Conservation (phyloP, 1,140 invertebrate genomes). For the Andricus grossulariae region DNA sequence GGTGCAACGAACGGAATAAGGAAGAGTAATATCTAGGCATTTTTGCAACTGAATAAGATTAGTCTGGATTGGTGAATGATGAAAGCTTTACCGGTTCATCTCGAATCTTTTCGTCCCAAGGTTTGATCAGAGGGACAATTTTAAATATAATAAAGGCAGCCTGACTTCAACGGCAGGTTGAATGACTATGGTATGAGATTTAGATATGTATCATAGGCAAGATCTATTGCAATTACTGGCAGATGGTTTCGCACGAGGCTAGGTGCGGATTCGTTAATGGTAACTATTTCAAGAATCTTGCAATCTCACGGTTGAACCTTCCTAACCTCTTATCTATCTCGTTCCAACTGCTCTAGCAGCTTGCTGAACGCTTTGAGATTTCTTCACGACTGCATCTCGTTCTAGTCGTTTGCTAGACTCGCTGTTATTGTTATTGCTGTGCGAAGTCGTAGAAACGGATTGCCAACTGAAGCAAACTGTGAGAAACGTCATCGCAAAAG, state of each 20-base stretch:
- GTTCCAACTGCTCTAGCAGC: conserved; percentile 47
- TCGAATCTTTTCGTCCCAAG: not conserved
- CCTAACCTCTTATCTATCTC: conserved; percentile 64
- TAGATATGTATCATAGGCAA: conserved; percentile 47
- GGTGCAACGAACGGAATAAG: conserved; percentile 58
- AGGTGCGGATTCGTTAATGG: conserved; percentile 62
- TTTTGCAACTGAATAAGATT: conserved; percentile 36
- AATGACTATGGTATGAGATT: conserved; percentile 51
- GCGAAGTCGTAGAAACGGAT: conserved; percentile 43
- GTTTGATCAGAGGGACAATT: not conserved
- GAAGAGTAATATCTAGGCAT: conserved; percentile 42
- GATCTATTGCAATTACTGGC: conserved; percentile 56
- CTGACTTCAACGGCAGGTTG: conserved; percentile 12
- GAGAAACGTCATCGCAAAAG: conserved; percentile 56
- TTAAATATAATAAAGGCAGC: no score
- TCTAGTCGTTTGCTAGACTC: conserved; percentile 33
- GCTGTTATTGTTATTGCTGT: conserved; percentile 62
- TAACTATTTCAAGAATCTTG: conserved; percentile 68
- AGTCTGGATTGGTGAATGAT: conserved; percentile 33
- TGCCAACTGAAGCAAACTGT: conserved; percentile 50
- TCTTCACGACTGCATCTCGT: conserved; percentile 40
- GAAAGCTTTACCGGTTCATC: not conserved
- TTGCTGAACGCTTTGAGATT: conserved; percentile 32
- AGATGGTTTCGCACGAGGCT: conserved; percentile 52
- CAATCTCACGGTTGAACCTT: conserved; percentile 65